phyloP scores from a whole-genome alignment of 2,113 vertebrate species.

The human (Homo sapiens) region DNA sequence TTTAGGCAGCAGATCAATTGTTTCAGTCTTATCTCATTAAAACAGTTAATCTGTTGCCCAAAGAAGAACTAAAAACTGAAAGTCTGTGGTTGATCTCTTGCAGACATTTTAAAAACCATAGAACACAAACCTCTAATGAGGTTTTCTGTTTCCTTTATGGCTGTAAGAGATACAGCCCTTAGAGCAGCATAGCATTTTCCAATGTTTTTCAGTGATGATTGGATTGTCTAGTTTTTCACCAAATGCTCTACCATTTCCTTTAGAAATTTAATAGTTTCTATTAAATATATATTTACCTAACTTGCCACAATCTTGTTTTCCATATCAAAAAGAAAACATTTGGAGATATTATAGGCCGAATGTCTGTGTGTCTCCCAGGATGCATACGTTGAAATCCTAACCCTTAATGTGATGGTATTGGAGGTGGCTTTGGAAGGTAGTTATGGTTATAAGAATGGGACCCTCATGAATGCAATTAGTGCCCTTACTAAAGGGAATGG shows the following conservation, averaged over 20 bases:
- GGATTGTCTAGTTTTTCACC: background rate
- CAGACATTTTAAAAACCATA: background rate
- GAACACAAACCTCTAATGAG: background rate
- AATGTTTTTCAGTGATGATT: background rate
- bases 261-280: background rate
- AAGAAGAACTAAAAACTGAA: background rate
- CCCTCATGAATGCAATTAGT: background rate
- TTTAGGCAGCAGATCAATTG: no score
- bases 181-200: background rate
- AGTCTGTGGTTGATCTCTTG: background rate
- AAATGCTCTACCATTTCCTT: background rate
- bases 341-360: background rate
- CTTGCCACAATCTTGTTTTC: background rate
- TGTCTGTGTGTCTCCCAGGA: background rate
- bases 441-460: background rate
- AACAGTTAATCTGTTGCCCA: no score
- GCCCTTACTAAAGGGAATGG: background rate
- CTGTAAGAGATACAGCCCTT: rapidly evolving
- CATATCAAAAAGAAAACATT: background rate
- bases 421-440: background rate
- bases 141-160: background rate
- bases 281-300: background rate
- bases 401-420: background rate
- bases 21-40: no score
- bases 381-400: background rate